Conservation (phyloP, 2,113 vertebrate species). For the Apaloderma vittatum region DNA sequence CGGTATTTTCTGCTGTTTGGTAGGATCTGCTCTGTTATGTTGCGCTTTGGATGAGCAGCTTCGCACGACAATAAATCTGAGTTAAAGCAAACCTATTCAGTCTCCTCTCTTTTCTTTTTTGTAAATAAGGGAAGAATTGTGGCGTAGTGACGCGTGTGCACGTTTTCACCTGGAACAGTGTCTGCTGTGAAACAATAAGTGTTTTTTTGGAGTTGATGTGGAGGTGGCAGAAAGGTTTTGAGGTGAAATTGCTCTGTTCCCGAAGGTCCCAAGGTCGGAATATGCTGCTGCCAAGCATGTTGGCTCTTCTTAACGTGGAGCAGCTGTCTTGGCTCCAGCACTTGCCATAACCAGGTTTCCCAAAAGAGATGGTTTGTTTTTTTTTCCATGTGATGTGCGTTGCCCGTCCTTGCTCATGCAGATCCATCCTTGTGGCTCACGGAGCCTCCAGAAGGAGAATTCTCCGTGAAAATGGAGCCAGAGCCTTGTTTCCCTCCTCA, state of each 20-base stretch:
- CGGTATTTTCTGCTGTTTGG: neutral
- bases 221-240: neutral
- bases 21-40: neutral
- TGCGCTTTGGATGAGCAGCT: neutral
- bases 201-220: neutral
- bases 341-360: neutral
- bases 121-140: neutral
- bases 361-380: neutral
- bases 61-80: conserved; percentile 8
- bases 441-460: neutral
- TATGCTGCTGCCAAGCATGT: neutral
- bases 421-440: neutral
- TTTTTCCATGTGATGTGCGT: neutral
- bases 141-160: rapidly evolving
- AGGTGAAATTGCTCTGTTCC: neutral
- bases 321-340: neutral
- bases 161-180: neutral
- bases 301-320: neutral
- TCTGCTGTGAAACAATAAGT: neutral
- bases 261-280: neutral
- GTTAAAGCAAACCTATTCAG: neutral
- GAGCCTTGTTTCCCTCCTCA: neutral
- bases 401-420: neutral
- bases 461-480: neutral
- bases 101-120: neutral